Evolutionary conservation across 2,888 invertebrate species (phyloP), one percentile per base, ranked within the genome.

Genomic region (Epinotia nisella): DNA sequence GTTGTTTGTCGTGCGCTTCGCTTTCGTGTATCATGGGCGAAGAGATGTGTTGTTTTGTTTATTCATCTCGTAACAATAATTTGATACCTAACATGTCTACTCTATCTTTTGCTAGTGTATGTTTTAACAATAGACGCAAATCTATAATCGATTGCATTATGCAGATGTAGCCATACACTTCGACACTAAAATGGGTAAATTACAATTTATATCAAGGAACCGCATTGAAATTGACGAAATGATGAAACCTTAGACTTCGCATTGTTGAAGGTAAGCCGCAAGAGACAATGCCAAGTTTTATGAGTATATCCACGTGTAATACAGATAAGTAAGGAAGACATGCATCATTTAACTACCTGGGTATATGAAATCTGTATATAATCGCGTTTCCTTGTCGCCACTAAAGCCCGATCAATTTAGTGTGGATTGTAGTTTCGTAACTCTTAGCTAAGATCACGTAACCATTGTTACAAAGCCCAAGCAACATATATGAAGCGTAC

Each of bases 401-500:
- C 81, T 69, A 62, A 39, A 71, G 86, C 81, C 85, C 87, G 88
- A 88, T 88, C 83, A 85, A 90, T 90, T 89, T 88, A 88, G 88
- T 82, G 81, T 82, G 79, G 86, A 80, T 79, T 79, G 82, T 83
- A 85, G 85, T 91, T 89, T 90, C 90, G 90, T 87, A 91, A 90
- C 86, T 80, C 61, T 68, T 81, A 76, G 78, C 85, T 86, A 87
- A 87, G 86, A 86, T 87, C 89, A 90, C 90, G 90, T 90, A 91
- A 91, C 85, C 81, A 77, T 78, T 83, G 83, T 86, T 86, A 83
- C 86, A 86, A 86, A 87, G 85, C 87, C 85, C 85, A 79, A 78
- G 80, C 78, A 77, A 77, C n/a, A n/a, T 66, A 75, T 66, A 70
- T 66, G 73, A 75, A 70, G 66, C 66, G 60, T 78, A 78, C 76